phyloP scores from a whole-genome alignment of 1,140 invertebrate species.

The Physella acuta region DNA sequence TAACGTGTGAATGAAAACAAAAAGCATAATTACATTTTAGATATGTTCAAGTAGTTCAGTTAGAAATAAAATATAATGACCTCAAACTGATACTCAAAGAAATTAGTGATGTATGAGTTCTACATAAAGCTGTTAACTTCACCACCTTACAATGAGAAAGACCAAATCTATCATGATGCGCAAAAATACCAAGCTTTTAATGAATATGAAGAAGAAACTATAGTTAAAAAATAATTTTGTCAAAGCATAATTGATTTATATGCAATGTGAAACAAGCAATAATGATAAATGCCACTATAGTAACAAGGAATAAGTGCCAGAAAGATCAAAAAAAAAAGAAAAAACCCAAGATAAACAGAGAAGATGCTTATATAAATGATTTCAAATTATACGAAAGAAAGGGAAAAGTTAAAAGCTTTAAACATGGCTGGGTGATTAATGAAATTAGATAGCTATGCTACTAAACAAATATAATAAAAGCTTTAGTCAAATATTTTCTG shows the following conservation, averaged over 20 bases:
- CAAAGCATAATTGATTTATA: too few relatives aligned
- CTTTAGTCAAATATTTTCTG: not conserved
- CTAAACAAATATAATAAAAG: not conserved
- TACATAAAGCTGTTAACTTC: too few relatives aligned
- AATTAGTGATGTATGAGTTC: too few relatives aligned
- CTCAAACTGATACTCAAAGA: too few relatives aligned
- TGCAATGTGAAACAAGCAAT: slow-evolving; percentile 8
- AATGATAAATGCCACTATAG: not conserved
- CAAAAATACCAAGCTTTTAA: not conserved
- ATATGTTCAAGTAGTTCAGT: too few relatives aligned
- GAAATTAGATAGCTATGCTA: not conserved
- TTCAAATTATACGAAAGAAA: not conserved
- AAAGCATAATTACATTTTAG: too few relatives aligned
- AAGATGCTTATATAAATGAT: not conserved
- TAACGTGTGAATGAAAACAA: too few relatives aligned
- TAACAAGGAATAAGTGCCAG: not conserved
- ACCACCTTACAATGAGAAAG: too few relatives aligned
- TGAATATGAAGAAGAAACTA: too few relatives aligned
- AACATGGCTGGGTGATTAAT: not conserved
- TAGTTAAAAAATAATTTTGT: too few relatives aligned
- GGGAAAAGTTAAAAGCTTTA: not conserved
- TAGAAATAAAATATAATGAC: too few relatives aligned
- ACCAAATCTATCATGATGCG: not conserved
- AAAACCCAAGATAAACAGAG: not conserved
- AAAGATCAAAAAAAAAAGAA: not conserved